A percentile compares a stretch with the other conserved stretches of the same genome.
These are phyloP conservation scores for Sarcoramphus papa DNA, from an alignment of 2,797 vertebrate species.

Conservation along the genomic window DNA sequence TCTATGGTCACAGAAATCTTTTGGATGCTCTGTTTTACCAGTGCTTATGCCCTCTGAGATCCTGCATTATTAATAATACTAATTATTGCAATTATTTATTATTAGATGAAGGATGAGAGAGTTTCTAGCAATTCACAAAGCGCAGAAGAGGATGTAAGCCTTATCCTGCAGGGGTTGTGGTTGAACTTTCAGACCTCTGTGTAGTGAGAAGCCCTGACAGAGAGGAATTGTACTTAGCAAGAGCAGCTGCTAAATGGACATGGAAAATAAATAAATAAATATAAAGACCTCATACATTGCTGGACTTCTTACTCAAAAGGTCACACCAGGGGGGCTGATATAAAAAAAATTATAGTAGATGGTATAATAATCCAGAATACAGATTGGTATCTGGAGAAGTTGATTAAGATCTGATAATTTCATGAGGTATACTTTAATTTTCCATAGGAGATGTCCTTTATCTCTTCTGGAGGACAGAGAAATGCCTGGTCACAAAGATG, in stretches of 20 bases:
- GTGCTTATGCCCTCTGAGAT: not conserved
- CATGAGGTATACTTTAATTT: not conserved
- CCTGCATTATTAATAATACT: slow-evolving; percentile 50
- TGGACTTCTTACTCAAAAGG: not conserved
- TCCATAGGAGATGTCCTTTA: not conserved
- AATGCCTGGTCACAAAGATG: not conserved
- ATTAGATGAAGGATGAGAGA: slow-evolving; percentile 14
- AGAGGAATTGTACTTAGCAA: not conserved
- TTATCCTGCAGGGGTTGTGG: not conserved
- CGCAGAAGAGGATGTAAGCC: not conserved
- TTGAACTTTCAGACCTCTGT: not conserved
- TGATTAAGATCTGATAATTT: not conserved
- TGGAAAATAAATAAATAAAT: not conserved
- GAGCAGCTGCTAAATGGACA: not conserved
- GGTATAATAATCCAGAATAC: not conserved
- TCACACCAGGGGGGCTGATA: accelerated
- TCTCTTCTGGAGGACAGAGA: not conserved
- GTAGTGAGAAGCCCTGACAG: not conserved
- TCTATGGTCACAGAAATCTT: not conserved
- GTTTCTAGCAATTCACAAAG: slow-evolving; percentile 2
- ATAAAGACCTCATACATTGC: accelerated
- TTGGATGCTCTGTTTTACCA: slow-evolving; percentile 8
- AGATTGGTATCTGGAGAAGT: not conserved
- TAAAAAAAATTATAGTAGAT: not conserved
- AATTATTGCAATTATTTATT: slow-evolving; percentile 59